Evolutionary conservation across 2,888 invertebrate species (phyloP).

Genomic region (Sinotaia quadrata): DNA sequence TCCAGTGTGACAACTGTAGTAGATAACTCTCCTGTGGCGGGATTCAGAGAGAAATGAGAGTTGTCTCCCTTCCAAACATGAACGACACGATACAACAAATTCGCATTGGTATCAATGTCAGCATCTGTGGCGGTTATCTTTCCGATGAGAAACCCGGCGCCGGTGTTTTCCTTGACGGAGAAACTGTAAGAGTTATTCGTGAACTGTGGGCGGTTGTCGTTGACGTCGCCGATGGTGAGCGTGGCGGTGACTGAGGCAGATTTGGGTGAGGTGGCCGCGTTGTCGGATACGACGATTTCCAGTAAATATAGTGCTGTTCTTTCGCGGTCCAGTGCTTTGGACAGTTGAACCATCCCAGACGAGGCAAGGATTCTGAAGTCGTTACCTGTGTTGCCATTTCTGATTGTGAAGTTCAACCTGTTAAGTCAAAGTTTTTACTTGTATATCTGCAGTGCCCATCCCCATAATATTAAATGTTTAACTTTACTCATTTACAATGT

Average conservation of each 20-base stretch:
- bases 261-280: constrained; percentile 34
- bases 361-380: constrained; percentile 52
- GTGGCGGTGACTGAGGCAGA: constrained; percentile 44
- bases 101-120: constrained; percentile 52
- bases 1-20: constrained; percentile 40
- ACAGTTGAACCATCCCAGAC: constrained; percentile 43
- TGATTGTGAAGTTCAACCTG: constrained; percentile 50
- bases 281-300: constrained; percentile 45
- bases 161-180: constrained; percentile 52
- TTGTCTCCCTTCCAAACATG: constrained; percentile 41
- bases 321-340: constrained; percentile 56
- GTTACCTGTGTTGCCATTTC: constrained; percentile 50
- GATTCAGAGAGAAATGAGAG: constrained; percentile 44
- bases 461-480: too few species aligned
- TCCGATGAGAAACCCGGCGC: constrained; percentile 44
- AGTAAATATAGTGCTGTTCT: constrained; percentile 48
- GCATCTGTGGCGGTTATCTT: constrained; percentile 49
- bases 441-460: too few species aligned
- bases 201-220: constrained; percentile 59
- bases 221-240: constrained; percentile 53
- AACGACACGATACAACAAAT: constrained; percentile 39
- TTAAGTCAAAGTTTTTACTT: too few species aligned
- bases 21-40: constrained; percentile 42
- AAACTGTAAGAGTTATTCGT: constrained; percentile 45
- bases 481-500: too few species aligned